A percentile compares a stretch with the other conserved stretches of the same genome.
These are phyloP conservation scores for Campylomormyrus numenius DNA, from an alignment of 2,113 vertebrate genomes.

Conservation along the genomic window DNA sequence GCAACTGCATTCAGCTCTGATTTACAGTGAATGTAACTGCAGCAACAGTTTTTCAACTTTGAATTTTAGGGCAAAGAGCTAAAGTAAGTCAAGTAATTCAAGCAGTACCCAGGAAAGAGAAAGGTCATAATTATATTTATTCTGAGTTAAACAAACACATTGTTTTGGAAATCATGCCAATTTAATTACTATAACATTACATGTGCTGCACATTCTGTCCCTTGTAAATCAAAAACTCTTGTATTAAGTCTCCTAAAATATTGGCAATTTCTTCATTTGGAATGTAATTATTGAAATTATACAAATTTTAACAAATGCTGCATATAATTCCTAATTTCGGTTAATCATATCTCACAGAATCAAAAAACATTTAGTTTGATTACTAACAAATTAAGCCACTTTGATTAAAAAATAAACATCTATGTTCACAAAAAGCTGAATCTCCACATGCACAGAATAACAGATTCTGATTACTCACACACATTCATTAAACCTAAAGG, in stretches of 20 bases:
- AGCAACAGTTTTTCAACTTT: neutral
- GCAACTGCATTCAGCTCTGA: neutral
- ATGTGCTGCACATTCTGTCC: neutral
- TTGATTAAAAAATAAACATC: neutral
- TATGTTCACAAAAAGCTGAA: constrained; percentile 12
- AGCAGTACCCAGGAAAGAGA: neutral
- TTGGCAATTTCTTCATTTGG: neutral
- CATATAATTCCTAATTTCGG: neutral
- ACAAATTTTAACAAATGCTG: neutral
- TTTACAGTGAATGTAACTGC: neutral
- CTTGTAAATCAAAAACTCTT: neutral
- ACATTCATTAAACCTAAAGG: constrained; percentile 46
- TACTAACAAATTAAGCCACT: neutral
- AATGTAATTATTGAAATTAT: neutral
- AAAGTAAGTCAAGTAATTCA: neutral
- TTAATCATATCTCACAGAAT: neutral
- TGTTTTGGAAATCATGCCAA: neutral
- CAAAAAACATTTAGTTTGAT: neutral
- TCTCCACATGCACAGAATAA: constrained; percentile 31
- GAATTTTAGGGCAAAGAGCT: neutral
- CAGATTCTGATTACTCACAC: constrained; percentile 52
- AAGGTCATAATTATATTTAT: neutral
- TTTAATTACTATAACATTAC: neutral
- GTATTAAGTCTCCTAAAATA: neutral
- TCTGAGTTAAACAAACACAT: neutral